Evolutionary conservation across 2,888 invertebrate genomes (phyloP).

Genomic region (Cotesia congregata): DNA sequence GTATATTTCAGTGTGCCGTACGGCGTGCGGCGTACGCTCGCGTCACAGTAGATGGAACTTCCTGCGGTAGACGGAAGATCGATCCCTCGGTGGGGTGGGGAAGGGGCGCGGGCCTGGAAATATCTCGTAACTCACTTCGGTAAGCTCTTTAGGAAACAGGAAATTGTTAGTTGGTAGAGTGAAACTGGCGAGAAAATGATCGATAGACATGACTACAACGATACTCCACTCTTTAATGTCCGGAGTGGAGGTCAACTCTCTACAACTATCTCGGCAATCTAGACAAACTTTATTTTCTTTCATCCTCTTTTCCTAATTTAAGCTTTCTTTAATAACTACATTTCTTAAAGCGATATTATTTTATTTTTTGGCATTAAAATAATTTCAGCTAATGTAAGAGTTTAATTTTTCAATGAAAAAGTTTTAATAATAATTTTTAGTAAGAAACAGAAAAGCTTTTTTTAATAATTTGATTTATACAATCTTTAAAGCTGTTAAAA

Average conservation of each 20-base stretch:
- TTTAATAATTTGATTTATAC: neutral
- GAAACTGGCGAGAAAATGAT: conserved; percentile 61
- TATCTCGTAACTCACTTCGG: conserved; percentile 66
- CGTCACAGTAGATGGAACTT: conserved; percentile 55
- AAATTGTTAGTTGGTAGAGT: conserved; percentile 64
- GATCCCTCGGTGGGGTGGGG: conserved; percentile 53
- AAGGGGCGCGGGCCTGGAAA: conserved; percentile 51
- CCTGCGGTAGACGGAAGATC: conserved; percentile 59
- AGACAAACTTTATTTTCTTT: neutral
- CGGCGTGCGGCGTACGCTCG: conserved; percentile 28
- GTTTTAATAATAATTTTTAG: neutral
- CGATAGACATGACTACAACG: conserved; percentile 57
- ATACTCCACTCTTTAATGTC: conserved; percentile 46
- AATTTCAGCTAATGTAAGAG: too few relatives aligned
- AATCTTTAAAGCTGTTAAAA: neutral
- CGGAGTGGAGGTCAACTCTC: conserved; percentile 7
- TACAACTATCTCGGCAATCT: conserved; percentile 2
- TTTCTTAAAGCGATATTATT: neutral
- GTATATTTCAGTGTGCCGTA: conserved; percentile 49
- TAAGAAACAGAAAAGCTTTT: neutral
- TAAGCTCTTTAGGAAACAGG: conserved; percentile 68
- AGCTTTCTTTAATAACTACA: neutral
- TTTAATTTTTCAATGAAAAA: neutral
- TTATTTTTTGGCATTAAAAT: too few relatives aligned
- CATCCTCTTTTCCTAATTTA: neutral